These are phyloP conservation scores for Luidia sarsii DNA, from an alignment of 53 echinoderm and acorn worm genomes.

Conservation along the genomic window DNA sequence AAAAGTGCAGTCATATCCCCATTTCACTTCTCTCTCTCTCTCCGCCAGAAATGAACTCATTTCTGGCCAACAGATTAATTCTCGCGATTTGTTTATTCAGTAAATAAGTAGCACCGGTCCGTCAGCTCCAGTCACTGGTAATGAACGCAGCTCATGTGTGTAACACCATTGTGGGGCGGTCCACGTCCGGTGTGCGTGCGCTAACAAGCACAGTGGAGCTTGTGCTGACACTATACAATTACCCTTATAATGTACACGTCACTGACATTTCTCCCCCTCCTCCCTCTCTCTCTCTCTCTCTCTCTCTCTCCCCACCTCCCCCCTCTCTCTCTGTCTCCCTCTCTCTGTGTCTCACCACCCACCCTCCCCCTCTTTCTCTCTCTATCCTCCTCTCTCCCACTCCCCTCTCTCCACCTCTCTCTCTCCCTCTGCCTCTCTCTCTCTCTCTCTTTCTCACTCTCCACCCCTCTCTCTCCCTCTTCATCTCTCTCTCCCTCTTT, in stretches of 20 bases:
- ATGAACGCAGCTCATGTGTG: conserved; percentile 53
- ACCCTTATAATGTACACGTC: not conserved
- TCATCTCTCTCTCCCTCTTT: no score
- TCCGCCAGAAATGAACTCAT: conserved; percentile 32
- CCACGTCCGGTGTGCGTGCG: conserved; percentile 54
- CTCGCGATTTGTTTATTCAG: conserved; percentile 50
- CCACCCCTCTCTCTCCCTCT: no score
- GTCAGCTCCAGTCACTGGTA: conserved; percentile 23
- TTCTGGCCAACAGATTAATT: conserved; percentile 50
- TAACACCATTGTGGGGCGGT: conserved; percentile 35
- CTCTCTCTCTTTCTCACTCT: no score
- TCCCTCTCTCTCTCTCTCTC: no score
- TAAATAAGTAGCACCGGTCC: conserved; percentile 55
- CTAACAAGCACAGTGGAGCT: not conserved
- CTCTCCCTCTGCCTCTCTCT: no score
- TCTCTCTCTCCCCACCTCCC: no score
- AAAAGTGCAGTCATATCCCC: conserved; percentile 50
- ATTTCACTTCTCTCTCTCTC: conserved; percentile 49
- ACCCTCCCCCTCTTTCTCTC: no score
- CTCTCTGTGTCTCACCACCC: no score
- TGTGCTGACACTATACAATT: not conserved
- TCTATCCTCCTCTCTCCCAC: no score
- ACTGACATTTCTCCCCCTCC: not conserved
- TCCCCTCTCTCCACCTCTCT: no score
- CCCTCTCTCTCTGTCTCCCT: no score